Conservation (phyloP, 2,888 invertebrate species). For the Leptopterna dolabrata region DNA sequence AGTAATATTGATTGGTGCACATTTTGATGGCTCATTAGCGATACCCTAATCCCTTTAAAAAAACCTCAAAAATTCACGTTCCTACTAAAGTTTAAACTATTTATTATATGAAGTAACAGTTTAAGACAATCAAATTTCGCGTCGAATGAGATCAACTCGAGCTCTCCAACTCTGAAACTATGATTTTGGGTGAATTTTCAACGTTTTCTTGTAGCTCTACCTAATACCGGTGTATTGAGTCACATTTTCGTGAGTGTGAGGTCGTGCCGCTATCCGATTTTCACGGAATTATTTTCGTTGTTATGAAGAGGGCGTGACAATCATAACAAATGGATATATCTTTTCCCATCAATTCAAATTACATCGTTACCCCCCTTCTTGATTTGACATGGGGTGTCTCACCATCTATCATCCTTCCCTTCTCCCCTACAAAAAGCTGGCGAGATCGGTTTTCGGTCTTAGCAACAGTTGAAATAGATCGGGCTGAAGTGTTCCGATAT, state of each 20-base stretch:
- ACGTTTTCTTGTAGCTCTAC: background rate
- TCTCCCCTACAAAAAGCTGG: background rate
- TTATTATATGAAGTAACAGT: too few relatives aligned
- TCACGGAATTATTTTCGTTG: background rate
- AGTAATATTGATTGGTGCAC: too few relatives aligned
- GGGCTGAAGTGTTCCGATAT: background rate
- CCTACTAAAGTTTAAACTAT: too few relatives aligned
- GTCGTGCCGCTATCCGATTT: background rate
- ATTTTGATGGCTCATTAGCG: too few relatives aligned
- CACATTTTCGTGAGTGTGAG: background rate
- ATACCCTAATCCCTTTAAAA: too few relatives aligned
- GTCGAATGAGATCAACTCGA: too few relatives aligned
- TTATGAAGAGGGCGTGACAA: conserved; percentile 22
- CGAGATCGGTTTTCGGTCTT: background rate
- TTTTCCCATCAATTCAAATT: conserved; percentile 20
- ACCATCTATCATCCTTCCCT: background rate
- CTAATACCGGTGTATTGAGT: background rate
- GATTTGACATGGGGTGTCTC: background rate
- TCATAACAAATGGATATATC: conserved; percentile 24
- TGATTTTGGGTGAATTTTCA: too few relatives aligned
- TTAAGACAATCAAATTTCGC: too few relatives aligned
- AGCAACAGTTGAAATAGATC: background rate
- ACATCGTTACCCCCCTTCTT: background rate
- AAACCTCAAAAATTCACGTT: too few relatives aligned
- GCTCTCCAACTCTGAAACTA: too few relatives aligned